These are phyloP conservation scores for Dione juno DNA, from an alignment of 2,888 invertebrate genomes.

Conservation along the genomic window DNA sequence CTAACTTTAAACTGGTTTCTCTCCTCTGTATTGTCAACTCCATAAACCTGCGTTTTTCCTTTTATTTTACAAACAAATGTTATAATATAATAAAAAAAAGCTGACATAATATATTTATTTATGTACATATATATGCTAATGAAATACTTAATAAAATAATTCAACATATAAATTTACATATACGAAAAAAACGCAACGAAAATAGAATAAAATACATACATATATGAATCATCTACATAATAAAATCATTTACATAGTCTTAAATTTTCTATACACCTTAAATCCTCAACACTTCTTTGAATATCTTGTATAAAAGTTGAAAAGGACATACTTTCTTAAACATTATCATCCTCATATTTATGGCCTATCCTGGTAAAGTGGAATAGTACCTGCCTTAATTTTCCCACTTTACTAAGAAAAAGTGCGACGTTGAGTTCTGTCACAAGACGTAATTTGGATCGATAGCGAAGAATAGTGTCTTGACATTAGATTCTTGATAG, in stretches of 20 bases:
- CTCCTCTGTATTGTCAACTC: too few relatives aligned
- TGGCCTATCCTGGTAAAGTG: too few relatives aligned
- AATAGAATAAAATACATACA: not conserved
- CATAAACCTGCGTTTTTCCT: too few relatives aligned
- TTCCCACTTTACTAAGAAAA: too few relatives aligned
- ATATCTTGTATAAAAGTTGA: not conserved
- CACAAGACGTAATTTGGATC: too few relatives aligned
- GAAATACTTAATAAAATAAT: not conserved
- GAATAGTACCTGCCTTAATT: too few relatives aligned
- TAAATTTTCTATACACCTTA: constrained; percentile 1
- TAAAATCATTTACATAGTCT: not conserved
- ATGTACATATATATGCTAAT: not conserved
- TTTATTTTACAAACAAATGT: too few relatives aligned
- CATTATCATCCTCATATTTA: too few relatives aligned
- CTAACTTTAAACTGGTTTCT: too few relatives aligned
- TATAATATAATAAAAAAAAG: not conserved
- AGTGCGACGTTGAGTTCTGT: too few relatives aligned
- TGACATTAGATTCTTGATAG: too few relatives aligned
- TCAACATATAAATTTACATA: not conserved
- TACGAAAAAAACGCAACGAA: not conserved
- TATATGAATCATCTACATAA: not conserved
- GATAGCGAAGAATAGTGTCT: too few relatives aligned
- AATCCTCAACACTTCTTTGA: not conserved
- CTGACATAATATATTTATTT: not conserved
- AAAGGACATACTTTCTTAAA: not conserved